Conservation (phyloP, 1,140 invertebrate genomes). For the Diorhabda elongata region DNA sequence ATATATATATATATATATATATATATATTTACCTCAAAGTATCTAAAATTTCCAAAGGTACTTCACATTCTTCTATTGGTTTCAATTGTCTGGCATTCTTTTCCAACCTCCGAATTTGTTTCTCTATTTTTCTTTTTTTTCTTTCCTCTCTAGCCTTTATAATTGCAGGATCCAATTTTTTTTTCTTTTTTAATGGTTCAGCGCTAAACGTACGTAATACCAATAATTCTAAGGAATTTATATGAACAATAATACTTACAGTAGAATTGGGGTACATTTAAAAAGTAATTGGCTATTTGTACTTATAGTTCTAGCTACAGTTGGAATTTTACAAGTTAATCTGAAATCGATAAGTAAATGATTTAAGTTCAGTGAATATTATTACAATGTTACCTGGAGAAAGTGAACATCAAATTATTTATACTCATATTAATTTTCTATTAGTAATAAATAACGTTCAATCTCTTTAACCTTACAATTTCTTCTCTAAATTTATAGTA, state of each 20-base stretch:
- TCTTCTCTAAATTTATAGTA: background rate
- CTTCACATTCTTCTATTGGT: conserved; percentile 75
- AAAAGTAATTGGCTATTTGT: conserved; percentile 8
- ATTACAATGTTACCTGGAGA: background rate
- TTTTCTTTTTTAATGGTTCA: conserved; percentile 87
- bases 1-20: too few species aligned
- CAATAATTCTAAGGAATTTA: background rate
- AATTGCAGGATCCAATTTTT: conserved; percentile 74
- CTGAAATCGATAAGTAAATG: background rate
- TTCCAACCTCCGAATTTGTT: conserved; percentile 72
- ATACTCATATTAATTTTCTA: background rate
- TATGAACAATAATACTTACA: conserved; percentile 9
- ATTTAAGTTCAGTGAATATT: background rate
- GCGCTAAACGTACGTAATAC: conserved; percentile 48
- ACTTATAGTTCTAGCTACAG: conserved; percentile 9
- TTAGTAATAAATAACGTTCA: background rate
- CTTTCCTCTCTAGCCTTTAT: conserved; percentile 74
- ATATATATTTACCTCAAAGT: conserved; percentile 55
- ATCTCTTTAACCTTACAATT: background rate
- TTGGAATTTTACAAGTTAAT: conserved; percentile 4
- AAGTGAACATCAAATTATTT: background rate
- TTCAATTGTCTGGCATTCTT: conserved; percentile 74
- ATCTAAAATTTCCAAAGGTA: conserved; percentile 62
- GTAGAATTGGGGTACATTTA: conserved; percentile 8
- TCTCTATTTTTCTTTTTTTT: conserved; percentile 74